Evolutionary conservation across 2,113 vertebrate genomes (phyloP).

Genomic region (Mormoops blainvillei): DNA sequence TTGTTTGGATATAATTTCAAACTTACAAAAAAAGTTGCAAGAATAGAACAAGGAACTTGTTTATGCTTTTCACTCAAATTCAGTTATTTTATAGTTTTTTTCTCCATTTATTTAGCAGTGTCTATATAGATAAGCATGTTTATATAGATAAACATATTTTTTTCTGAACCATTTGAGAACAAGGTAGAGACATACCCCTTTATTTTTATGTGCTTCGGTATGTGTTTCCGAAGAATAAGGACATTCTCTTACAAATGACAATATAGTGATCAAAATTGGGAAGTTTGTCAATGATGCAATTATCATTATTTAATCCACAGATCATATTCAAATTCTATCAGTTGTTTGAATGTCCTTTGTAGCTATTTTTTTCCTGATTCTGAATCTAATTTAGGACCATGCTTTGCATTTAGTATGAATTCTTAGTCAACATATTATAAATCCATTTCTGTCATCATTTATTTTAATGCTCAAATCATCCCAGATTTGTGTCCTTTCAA

Average conservation of each 20-base stretch:
- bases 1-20: conserved; percentile 11
- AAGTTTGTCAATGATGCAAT: not conserved
- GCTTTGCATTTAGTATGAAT: not conserved
- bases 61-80: not conserved
- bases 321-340: not conserved
- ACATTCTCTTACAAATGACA: not conserved
- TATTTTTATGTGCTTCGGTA: not conserved
- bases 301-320: not conserved
- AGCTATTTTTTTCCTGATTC: not conserved
- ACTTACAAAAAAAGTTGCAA: not conserved
- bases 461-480: not conserved
- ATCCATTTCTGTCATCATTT: not conserved
- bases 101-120: not conserved
- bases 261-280: not conserved
- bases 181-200: not conserved
- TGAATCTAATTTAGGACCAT: not conserved
- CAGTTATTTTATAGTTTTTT: not conserved
- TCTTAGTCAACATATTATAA: not conserved
- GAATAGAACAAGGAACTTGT: not conserved
- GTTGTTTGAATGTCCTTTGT: not conserved
- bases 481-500: not conserved
- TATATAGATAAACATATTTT: not conserved
- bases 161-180: not conserved
- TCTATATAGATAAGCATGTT: not conserved
- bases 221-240: not conserved